phyloP scores from a whole-genome alignment of 2,888 invertebrate species.

The Tuberolachnus salignus region DNA sequence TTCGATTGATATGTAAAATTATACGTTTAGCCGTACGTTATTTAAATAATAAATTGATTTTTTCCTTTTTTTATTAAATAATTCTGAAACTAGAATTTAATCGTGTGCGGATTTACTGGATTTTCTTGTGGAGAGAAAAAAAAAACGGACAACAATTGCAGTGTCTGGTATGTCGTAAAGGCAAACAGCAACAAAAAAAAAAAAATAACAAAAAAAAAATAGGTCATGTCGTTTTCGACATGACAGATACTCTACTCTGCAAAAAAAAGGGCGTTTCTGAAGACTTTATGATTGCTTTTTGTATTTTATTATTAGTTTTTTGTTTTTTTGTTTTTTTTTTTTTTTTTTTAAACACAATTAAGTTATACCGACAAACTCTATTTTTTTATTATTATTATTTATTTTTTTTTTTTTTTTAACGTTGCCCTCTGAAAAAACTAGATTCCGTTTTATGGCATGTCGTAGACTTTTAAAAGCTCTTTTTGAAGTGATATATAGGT shows the following conservation, averaged over 20 bases:
- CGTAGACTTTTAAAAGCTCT: constrained; percentile 27
- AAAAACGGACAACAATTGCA: neutral
- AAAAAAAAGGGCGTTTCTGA: constrained; percentile 49
- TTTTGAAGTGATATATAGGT: neutral
- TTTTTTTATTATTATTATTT: no score
- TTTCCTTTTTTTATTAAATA: no score
- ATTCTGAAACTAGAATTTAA: neutral
- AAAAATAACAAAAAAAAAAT: constrained; percentile 5
- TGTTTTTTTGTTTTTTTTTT: constrained; percentile 33
- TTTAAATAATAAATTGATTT: no score
- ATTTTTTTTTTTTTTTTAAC: constrained; percentile 32
- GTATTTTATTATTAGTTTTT: constrained; percentile 34
- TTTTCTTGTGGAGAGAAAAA: neutral
- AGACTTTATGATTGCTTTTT: constrained; percentile 33
- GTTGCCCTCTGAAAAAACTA: neutral
- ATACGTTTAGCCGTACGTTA: no score
- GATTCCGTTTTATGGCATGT: constrained; percentile 25
- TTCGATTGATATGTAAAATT: neutral
- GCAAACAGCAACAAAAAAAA: neutral
- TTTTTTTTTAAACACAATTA: constrained; percentile 39
- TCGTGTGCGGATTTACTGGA: neutral
- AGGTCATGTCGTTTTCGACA: constrained; percentile 15
- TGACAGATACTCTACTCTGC: constrained; percentile 19
- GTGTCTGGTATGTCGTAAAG: neutral
- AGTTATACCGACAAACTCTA: constrained; percentile 4